A percentile compares a stretch with the other conserved stretches of the same genome.
Evolutionary conservation across 2,888 invertebrate genomes (phyloP).

Genomic region (Apamea anceps): DNA sequence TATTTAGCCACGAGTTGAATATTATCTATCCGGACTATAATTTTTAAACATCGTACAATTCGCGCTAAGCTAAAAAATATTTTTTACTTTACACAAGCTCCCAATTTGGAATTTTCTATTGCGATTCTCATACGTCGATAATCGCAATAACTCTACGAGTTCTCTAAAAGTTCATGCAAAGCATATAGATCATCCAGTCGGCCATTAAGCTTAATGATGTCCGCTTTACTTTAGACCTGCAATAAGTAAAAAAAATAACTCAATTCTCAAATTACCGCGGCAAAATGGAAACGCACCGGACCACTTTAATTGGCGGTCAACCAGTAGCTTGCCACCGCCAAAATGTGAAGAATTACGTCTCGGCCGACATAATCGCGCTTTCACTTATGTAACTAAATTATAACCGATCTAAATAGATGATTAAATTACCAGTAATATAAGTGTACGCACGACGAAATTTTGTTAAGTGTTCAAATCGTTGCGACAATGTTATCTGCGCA

Average conservation of each 20-base stretch:
- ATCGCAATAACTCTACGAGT: not conserved
- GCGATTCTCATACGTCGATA: not conserved
- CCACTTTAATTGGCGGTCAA: conserved; percentile 79
- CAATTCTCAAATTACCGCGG: conserved; percentile 20
- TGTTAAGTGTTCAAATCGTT: not conserved
- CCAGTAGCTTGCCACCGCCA: conserved; percentile 65
- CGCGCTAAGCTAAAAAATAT: not conserved
- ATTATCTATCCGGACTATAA: not conserved
- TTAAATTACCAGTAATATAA: conserved; percentile 23
- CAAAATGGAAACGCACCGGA: conserved; percentile 50
- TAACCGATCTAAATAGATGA: conserved; percentile 44
- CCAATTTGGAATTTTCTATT: not conserved
- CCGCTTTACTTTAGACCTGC: not conserved
- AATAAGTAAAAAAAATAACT: not conserved
- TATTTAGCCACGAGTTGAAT: not conserved
- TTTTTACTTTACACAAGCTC: not conserved
- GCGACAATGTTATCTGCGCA: not conserved
- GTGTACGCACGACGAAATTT: conserved; percentile 18
- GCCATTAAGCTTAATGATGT: not conserved
- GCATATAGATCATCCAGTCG: not conserved
- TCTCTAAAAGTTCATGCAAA: not conserved
- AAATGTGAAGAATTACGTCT: conserved; percentile 62
- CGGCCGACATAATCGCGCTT: conserved; percentile 57
- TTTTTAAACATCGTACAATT: not conserved
- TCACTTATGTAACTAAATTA: conserved; percentile 66